Conservation (phyloP, 2,113 vertebrate genomes). For the Cettia cetti region DNA sequence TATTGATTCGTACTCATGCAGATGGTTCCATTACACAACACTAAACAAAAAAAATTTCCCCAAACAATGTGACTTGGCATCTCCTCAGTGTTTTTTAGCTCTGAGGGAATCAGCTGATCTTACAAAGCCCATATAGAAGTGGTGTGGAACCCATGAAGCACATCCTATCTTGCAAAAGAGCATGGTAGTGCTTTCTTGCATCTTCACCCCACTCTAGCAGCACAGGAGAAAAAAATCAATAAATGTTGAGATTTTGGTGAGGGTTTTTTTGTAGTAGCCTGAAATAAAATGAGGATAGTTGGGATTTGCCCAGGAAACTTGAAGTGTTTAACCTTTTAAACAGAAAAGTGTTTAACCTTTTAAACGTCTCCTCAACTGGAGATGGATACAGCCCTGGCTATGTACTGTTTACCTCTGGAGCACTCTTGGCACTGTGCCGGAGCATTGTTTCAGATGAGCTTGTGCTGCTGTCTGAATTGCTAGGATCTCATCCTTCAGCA, state of each 20-base stretch:
- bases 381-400: not conserved
- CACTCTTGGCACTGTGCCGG: not conserved
- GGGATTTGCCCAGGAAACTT: not conserved
- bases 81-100: not conserved
- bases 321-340: not conserved
- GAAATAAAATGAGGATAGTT: not conserved
- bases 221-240: not conserved
- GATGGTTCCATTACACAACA: not conserved
- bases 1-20: not conserved
- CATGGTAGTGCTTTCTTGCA: not conserved
- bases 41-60: not conserved
- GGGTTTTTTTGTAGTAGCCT: not conserved
- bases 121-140: not conserved
- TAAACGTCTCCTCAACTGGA: not conserved
- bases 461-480: not conserved
- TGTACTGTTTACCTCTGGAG: not conserved
- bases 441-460: conserved; percentile 6
- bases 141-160: not conserved
- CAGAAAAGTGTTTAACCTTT: not conserved
- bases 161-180: not conserved
- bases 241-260: not conserved
- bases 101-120: not conserved
- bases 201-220: not conserved
- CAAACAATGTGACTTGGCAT: not conserved
- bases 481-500: not conserved